Conservation (phyloP, 2,888 invertebrate genomes). For the Crocallis elinguaria region DNA sequence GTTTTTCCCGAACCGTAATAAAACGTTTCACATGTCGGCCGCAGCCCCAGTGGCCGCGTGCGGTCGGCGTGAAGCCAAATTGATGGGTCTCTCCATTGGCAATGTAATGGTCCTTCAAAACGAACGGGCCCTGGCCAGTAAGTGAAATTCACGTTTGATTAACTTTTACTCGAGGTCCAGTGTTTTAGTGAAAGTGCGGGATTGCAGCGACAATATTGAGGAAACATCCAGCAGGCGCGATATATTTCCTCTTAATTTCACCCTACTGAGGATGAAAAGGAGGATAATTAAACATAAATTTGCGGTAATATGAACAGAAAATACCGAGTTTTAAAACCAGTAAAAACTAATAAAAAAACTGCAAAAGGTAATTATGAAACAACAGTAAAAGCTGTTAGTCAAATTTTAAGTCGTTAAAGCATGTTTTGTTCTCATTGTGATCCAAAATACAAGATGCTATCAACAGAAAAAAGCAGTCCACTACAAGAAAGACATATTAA, state of each 20-base stretch:
- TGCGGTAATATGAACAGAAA: no score
- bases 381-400: no score
- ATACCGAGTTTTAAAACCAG: no score
- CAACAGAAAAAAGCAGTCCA: background rate
- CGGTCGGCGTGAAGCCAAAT: slow-evolving; percentile 80
- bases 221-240: background rate
- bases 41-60: slow-evolving; percentile 70
- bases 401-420: no score
- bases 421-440: background rate
- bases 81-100: slow-evolving; percentile 82
- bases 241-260: background rate
- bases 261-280: no score
- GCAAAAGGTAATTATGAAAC: no score
- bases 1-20: slow-evolving; percentile 76
- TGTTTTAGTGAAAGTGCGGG: slow-evolving; percentile 54
- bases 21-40: slow-evolving; percentile 79
- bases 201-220: slow-evolving; percentile 31
- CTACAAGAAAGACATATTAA: slow-evolving; percentile 18
- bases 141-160: slow-evolving; percentile 82
- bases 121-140: slow-evolving; percentile 75
- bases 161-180: slow-evolving; percentile 69
- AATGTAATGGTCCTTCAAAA: slow-evolving; percentile 83
- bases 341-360: no score
- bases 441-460: background rate
- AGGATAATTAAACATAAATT: no score